Base-by-base conservation (phyloP, 2,113 vertebrate species). In the Saguinus imperator region DNA sequence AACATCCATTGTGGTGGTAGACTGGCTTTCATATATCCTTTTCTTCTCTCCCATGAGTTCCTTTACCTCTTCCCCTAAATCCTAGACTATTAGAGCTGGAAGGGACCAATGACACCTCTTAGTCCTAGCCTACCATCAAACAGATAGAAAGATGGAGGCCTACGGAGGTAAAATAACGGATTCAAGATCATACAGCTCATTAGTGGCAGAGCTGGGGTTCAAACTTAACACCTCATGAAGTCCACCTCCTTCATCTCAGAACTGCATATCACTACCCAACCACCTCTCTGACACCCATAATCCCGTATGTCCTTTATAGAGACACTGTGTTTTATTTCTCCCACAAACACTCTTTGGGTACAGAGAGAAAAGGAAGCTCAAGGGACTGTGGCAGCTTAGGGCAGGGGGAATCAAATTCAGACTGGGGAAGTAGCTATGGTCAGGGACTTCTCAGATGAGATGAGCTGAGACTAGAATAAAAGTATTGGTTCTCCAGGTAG, bases 121-220 rank as follows among this genome's bases (percentile, higher is more conserved):
- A 84, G 58, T 93, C 12, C 21, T 55, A 72, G 58, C 4, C 35
- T 14, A 70, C 14, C 2, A 68, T 76, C 73, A 86, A 94, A 91
- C 48, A 85, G 50, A 40, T 90, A 37, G 50, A 66, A 40, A 92
- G 48, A 90, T 50, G 76, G 48, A 92, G 21, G 48, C n/a, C 21
- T 97, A 94, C 20, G 64, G 76, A 66, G 45, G 6, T 81, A 96
- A 89, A 96, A 83, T 92, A 81, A 95, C 14, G 29, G 45, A 81
- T 83, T 35, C 6, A 84, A 90, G 37, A 48, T 50, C 27, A 80
- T 43, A 89, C 3, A n/a, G 21, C 9, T 96, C 43, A 82, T 72
- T 20, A 61, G 84, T 52, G 16, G 48, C 25, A 94, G 72, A 95
- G n/a, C 86, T 87, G 27, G 7, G 6, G 4, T 66, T 94, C 50